Evolutionary conservation across 2,888 invertebrate genomes (phyloP).

Genomic region (Ischnus inquisitorius): DNA sequence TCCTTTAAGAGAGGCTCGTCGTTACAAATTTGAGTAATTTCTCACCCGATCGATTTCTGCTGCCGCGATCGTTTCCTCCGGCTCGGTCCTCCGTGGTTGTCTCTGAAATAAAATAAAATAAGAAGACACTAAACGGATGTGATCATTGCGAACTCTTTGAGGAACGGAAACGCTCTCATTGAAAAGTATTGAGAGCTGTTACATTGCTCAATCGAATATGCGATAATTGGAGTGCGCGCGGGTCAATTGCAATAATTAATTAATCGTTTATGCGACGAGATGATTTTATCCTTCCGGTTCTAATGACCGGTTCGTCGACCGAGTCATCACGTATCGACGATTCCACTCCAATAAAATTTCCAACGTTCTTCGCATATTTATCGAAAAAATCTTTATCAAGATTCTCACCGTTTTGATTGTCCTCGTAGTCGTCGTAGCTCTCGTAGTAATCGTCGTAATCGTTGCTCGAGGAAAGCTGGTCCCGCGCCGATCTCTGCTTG

Average conservation of each 20-base stretch:
- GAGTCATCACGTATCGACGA: not conserved
- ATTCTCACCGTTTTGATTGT: constrained; percentile 75
- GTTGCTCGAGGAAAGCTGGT: constrained; percentile 72
- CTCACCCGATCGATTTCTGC: constrained; percentile 43
- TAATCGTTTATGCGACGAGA: constrained; percentile 57
- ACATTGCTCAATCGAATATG: constrained; percentile 20
- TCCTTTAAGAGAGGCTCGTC: not conserved
- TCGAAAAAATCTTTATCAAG: not conserved
- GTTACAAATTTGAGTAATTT: not conserved
- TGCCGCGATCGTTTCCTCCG: not conserved
- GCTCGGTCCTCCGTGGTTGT: constrained; percentile 55
- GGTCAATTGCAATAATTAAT: constrained; percentile 69
- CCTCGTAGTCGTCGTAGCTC: constrained; percentile 78
- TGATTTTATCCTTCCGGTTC: constrained; percentile 51
- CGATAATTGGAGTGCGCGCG: constrained; percentile 48
- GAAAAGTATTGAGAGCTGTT: not conserved
- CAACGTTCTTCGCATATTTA: not conserved
- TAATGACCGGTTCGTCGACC: constrained; percentile 44
- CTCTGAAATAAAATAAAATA: constrained; percentile 50
- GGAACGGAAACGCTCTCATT: constrained; percentile 16
- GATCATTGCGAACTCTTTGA: constrained; percentile 26
- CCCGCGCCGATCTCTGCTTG: constrained; percentile 70
- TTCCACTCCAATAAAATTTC: not conserved
- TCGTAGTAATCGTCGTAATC: constrained; percentile 78
- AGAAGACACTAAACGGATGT: not conserved